Conservation (phyloP, 2,888 invertebrate genomes). For the Sericinus montela region DNA sequence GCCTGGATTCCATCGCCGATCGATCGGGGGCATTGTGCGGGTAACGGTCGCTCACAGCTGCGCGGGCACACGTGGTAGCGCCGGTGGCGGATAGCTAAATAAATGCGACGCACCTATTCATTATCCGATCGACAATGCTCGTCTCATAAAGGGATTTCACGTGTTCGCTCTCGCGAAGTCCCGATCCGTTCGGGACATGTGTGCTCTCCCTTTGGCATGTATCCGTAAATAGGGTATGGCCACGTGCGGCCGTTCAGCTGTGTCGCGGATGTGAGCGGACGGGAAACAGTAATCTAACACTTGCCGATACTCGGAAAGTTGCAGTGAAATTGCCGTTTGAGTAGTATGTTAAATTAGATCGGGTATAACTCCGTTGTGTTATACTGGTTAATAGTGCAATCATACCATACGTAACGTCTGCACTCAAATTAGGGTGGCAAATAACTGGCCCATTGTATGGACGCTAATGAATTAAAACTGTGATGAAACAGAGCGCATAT, state of each 20-base stretch:
- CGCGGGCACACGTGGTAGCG: slow-evolving; percentile 74
- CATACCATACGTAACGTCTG: slow-evolving; percentile 13
- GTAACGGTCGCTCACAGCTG: slow-evolving; percentile 78
- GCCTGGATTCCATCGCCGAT: slow-evolving; percentile 69
- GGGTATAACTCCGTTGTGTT: slow-evolving; percentile 16
- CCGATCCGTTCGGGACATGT: slow-evolving; percentile 74
- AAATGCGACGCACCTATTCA: slow-evolving; percentile 77
- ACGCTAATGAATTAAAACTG: slow-evolving; percentile 71
- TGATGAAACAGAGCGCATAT: slow-evolving; percentile 67
- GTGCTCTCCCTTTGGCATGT: slow-evolving; percentile 73
- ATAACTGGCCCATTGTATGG: slow-evolving; percentile 56
- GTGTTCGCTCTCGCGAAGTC: slow-evolving; percentile 74
- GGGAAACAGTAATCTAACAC: slow-evolving; percentile 76
- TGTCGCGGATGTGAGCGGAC: slow-evolving; percentile 73
- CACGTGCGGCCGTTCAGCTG: slow-evolving; percentile 78
- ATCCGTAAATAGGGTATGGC: slow-evolving; percentile 78
- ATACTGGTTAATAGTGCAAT: slow-evolving; percentile 16
- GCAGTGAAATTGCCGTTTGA: slow-evolving; percentile 39
- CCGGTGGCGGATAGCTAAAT: slow-evolving; percentile 78
- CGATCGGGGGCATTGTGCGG: slow-evolving; percentile 78
- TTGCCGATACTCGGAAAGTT: slow-evolving; percentile 54
- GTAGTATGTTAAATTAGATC: slow-evolving; percentile 14
- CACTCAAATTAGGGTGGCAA: slow-evolving; percentile 44
- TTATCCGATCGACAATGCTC: slow-evolving; percentile 72
- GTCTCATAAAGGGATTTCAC: slow-evolving; percentile 77